Evolutionary conservation across 2,888 invertebrate genomes (phyloP), one percentile per base, ranked within the genome.

Genomic region (Luperina nickerlii): DNA sequence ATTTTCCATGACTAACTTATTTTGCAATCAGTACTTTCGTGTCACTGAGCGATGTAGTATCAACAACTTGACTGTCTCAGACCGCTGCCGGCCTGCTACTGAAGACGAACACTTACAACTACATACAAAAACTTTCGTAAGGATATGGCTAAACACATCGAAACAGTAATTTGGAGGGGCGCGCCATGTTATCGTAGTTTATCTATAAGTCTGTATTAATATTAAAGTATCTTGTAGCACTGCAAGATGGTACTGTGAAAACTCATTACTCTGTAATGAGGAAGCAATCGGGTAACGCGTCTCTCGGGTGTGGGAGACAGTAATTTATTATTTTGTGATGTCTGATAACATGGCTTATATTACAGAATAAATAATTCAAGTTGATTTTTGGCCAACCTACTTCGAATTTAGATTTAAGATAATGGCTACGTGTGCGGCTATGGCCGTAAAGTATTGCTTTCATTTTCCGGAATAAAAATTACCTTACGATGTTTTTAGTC

Each of bases 251-350:
- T 67, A 73, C 69, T 57, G 42, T 32, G 69, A 75, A 83, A 82
- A 74, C 81, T 87, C 77, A 87, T 88, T 84, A 88, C 73, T 80
- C 42, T 42, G 70, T 79, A 84, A 85, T 89, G 80, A 87, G 76
- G 48, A 84, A 82, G 74, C 78, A 82, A 85, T 85, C 66, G 66
- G 32, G 81, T 74, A 79, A 73, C 81, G 74, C 63, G 79, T 85
- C 80, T 74, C 74, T 27, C n/a, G 75, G 74, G 76, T 73, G n/a
- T 32, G 3, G 9, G 15, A 71, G 75, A 83, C 88, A 81, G 60
- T 83, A 81, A 88, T 88, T 83, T 74, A 87, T 87, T 80, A 79
- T 85, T 74, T 72, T 63, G 77, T 74, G 42, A 6, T 15, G 38
- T n/a, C 57, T 72, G 57, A 71, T 74, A 82, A 60, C 32, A 32